Conservation (phyloP, 1,140 invertebrate species). For the Pantala flavescens region DNA sequence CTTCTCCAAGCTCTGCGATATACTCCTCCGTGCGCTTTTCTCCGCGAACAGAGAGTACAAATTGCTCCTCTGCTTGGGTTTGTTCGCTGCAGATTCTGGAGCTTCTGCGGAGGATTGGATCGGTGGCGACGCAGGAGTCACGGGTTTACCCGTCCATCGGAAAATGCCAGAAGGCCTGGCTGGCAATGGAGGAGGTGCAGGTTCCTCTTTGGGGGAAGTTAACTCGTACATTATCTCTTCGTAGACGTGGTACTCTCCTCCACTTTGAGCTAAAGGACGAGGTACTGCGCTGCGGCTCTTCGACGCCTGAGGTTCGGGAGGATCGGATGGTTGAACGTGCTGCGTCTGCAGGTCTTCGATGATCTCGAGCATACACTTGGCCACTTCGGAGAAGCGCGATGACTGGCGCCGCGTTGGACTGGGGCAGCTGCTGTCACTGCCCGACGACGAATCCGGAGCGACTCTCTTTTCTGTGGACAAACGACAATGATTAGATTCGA, state of each 20-base stretch:
- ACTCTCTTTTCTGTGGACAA: slow-evolving; percentile 16
- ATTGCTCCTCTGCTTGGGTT: slow-evolving; percentile 20
- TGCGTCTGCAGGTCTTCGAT: slow-evolving; percentile 30
- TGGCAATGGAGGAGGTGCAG: slow-evolving; percentile 17
- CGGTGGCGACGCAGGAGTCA: not conserved
- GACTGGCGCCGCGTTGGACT: slow-evolving; percentile 19
- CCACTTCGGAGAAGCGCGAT: slow-evolving; percentile 29
- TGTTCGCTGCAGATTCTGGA: not conserved
- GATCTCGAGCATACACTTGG: slow-evolving; percentile 32
- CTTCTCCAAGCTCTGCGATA: slow-evolving; percentile 16
- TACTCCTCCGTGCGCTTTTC: slow-evolving; percentile 10
- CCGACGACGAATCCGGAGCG: slow-evolving; percentile 19
- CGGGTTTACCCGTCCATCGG: not conserved
- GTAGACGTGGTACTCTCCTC: slow-evolving; percentile 31
- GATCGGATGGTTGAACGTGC: slow-evolving; percentile 10
- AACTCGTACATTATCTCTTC: slow-evolving; percentile 32
- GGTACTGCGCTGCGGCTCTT: not conserved
- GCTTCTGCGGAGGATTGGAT: not conserved
- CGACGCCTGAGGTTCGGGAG: not conserved
- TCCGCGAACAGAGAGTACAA: slow-evolving; percentile 21
- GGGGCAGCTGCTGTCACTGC: slow-evolving; percentile 21
- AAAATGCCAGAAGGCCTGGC: slow-evolving; percentile 18
- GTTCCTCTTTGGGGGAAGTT: slow-evolving; percentile 15
- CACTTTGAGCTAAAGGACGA: not conserved
- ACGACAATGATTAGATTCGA: slow-evolving; percentile 3